phyloP scores from a whole-genome alignment of 2,113 vertebrate genomes.

The Scomber colias region DNA sequence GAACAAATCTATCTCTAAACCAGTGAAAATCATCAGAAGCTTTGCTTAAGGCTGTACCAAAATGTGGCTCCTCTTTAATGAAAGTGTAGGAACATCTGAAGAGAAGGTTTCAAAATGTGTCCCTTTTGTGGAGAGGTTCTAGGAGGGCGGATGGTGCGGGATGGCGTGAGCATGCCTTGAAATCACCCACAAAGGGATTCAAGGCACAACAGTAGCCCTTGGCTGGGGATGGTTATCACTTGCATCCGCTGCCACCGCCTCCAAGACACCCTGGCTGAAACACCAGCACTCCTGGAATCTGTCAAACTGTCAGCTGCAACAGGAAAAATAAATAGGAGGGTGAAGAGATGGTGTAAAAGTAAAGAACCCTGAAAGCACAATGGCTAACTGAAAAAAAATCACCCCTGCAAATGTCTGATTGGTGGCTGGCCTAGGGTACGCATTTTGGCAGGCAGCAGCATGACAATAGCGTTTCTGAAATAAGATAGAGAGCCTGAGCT shows the following conservation, averaged over 20 bases:
- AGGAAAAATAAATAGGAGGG: conserved; percentile 47
- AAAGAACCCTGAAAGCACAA: conserved; percentile 64
- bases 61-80: conserved; percentile 55
- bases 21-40: conserved; percentile 59
- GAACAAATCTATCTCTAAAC: conserved; percentile 56
- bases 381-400: conserved; percentile 60
- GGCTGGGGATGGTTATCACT: conserved; percentile 76
- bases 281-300: conserved; percentile 63
- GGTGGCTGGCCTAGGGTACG: conserved; percentile 50
- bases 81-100: conserved; percentile 57
- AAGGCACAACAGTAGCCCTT: conserved; percentile 63
- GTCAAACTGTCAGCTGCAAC: conserved; percentile 55
- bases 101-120: conserved; percentile 64
- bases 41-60: conserved; percentile 33
- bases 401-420: conserved; percentile 66
- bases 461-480: conserved; percentile 75
- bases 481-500: conserved; percentile 74
- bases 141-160: conserved; percentile 52
- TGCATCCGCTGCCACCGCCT: conserved; percentile 61
- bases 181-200: conserved; percentile 64
- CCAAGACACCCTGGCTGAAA: conserved; percentile 67
- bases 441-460: conserved; percentile 58
- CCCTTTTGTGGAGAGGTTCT: conserved; percentile 56
- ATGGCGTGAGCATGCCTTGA: conserved; percentile 65
- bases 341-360: conserved; percentile 41